phyloP scores from a whole-genome alignment of 2,888 invertebrate species.

The Drosophila acutilabella region DNA sequence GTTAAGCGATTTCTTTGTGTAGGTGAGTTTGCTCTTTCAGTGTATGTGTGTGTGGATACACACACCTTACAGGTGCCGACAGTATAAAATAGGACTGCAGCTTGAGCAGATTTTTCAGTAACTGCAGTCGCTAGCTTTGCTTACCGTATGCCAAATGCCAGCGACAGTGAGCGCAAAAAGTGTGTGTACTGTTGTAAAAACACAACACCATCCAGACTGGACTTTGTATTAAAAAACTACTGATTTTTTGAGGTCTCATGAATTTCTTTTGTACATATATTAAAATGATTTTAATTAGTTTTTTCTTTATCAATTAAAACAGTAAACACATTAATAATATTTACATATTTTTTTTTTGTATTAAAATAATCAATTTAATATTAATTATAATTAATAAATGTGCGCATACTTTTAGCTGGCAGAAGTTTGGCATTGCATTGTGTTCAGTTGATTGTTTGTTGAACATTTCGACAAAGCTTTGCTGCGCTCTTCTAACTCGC shows the following conservation, averaged over 20 bases:
- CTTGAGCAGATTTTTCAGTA: slow-evolving; percentile 58
- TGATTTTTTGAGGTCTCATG: too few species aligned
- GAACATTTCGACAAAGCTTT: slow-evolving; percentile 23
- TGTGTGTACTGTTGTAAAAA: slow-evolving; percentile 19
- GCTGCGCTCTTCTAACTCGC: background rate
- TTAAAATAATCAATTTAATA: too few species aligned
- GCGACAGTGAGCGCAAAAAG: slow-evolving; percentile 40
- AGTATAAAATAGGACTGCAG: slow-evolving; percentile 66
- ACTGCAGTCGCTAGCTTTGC: slow-evolving; percentile 38
- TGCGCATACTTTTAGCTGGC: slow-evolving; percentile 8
- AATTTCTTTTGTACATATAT: too few species aligned
- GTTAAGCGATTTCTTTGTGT: slow-evolving; percentile 51
- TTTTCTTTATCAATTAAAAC: too few species aligned
- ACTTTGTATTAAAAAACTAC: too few species aligned
- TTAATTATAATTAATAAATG: background rate
- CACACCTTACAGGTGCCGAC: slow-evolving; percentile 65
- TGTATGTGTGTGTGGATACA: slow-evolving; percentile 21
- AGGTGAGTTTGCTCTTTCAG: slow-evolving; percentile 12
- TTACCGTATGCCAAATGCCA: slow-evolving; percentile 49
- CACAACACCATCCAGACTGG: too few species aligned
- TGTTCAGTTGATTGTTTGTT: slow-evolving; percentile 51
- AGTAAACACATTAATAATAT: too few species aligned
- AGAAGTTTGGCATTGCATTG: slow-evolving; percentile 26
- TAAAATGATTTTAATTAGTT: too few species aligned
- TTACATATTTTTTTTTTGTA: too few species aligned